Evolutionary conservation across 1,140 invertebrate species (phyloP).

Genomic region (Zaprionus gabonicus): DNA sequence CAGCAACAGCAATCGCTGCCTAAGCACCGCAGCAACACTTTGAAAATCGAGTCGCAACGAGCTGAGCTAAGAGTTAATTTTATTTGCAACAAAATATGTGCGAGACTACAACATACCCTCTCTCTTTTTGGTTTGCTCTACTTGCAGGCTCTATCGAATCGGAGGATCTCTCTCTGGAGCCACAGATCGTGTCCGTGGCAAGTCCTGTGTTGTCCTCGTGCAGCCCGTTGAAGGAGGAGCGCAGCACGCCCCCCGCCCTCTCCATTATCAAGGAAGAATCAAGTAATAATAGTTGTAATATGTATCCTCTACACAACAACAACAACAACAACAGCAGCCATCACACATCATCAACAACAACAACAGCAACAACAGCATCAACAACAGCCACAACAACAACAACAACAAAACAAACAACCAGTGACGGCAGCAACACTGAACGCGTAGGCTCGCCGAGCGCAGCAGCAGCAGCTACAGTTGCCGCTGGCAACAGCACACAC

Average conservation of each 20-base stretch:
- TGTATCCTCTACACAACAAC: slow-evolving; percentile 86
- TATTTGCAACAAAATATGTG: background rate
- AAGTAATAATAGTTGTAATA: slow-evolving; percentile 88
- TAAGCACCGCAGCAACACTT: slow-evolving; percentile 5
- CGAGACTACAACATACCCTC: slow-evolving; percentile 16
- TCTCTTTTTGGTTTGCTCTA: slow-evolving; percentile 29
- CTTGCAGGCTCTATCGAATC: slow-evolving; percentile 90
- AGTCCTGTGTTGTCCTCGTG: slow-evolving; percentile 85
- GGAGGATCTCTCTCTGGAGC: slow-evolving; percentile 90
- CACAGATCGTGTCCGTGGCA: slow-evolving; percentile 84
- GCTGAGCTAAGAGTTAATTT: slow-evolving; percentile 21
- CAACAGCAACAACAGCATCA: slow-evolving; percentile 64
- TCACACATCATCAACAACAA: slow-evolving; percentile 75
- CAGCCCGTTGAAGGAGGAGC: slow-evolving; percentile 86
- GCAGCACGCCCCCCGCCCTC: slow-evolving; percentile 85
- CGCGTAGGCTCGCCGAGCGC: slow-evolving; percentile 49
- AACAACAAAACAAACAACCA: slow-evolving; percentile 55
- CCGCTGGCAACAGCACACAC: slow-evolving; percentile 61
- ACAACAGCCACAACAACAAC: slow-evolving; percentile 63
- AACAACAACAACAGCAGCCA: slow-evolving; percentile 68
- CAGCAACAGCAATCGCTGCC: slow-evolving; percentile 3
- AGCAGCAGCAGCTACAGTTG: slow-evolving; percentile 42
- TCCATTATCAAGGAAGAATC: slow-evolving; percentile 90
- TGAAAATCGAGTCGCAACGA: slow-evolving; percentile 15
- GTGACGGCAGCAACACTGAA: slow-evolving; percentile 57